Base-by-base conservation (phyloP, 2,113 vertebrate genomes). In the Enhydra lutris region DNA sequence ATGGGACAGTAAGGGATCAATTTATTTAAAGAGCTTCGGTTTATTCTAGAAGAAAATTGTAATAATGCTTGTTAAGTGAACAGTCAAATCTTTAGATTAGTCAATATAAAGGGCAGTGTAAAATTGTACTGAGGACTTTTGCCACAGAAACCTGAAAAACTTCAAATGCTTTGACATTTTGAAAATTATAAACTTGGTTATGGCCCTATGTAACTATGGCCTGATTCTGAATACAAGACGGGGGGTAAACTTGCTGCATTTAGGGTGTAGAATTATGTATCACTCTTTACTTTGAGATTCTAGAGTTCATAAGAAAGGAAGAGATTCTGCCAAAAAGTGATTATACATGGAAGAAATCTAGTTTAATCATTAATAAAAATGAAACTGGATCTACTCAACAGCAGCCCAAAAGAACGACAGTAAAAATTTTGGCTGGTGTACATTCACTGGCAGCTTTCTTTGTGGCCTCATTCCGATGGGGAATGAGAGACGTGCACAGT, bases 41-140 rank as follows among this genome's bases (percentile, higher is more conserved):
- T 97, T 96, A 96, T 84, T 94, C 92, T 96, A 96, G 63, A 86
- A 89, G 42, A 92, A 97, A 98, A 91, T 69, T 89, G 11, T 95
- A 98, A 97, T 47, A 87, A 45, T 91, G 79, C 76, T 96, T 59
- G 78, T 98, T 97, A 97, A 95, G 97, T 93, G 94, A 98, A 98
- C 24, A 97, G 94, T 86, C 88, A 97, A 71, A 93, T 95, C 96
- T 97, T 95, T 91, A 98, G 36, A 94, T 61, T 55, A 78, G 80
- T 95, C 95, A 71, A 95, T 97, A 96, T 18, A 80, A 94, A 98
- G 69, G 57, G 78, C 7, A 0, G 9, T 88, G 76, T 67, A 97
- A 97, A 96, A 98, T 4, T 79, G 36, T 90, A 96, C 57, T 71
- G 55, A 97, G 29, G 63, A 94, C 34, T 96, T 96, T 89, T 23